Evolutionary conservation across 2,797 vertebrate genomes (phyloP).

Genomic region (Arctocebus calabarensis): DNA sequence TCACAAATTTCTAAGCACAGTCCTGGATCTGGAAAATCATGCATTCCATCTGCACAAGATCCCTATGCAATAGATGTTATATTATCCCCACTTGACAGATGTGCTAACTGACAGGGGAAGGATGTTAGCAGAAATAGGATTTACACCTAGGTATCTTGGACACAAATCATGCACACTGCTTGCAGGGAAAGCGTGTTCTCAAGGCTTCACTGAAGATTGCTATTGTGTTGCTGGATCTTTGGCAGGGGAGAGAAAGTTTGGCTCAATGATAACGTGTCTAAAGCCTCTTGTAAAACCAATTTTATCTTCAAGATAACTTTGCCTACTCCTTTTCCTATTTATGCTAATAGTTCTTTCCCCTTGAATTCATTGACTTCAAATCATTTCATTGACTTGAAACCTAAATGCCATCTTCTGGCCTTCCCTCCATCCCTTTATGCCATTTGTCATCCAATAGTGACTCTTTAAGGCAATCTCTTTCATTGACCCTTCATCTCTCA

Average conservation of each 20-base stretch:
- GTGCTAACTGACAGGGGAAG: background rate
- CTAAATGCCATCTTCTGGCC: background rate
- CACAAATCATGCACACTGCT: background rate
- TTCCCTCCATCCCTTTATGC: background rate
- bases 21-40: background rate
- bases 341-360: background rate
- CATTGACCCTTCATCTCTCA: background rate
- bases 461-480: background rate
- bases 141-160: background rate
- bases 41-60: background rate
- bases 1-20: constrained; percentile 22
- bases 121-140: background rate
- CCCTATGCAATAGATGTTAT: background rate
- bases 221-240: background rate
- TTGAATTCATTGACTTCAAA: background rate
- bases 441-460: background rate
- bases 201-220: background rate
- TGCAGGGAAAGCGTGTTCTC: background rate
- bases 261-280: background rate
- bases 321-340: background rate
- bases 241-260: background rate
- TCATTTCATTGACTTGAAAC: too few species aligned
- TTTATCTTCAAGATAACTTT: constrained; percentile 1
- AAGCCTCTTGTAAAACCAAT: background rate
- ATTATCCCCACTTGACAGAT: background rate